These are phyloP conservation scores for Leucosticte australis DNA, from an alignment of 2,113 vertebrate species.

Conservation along the genomic window DNA sequence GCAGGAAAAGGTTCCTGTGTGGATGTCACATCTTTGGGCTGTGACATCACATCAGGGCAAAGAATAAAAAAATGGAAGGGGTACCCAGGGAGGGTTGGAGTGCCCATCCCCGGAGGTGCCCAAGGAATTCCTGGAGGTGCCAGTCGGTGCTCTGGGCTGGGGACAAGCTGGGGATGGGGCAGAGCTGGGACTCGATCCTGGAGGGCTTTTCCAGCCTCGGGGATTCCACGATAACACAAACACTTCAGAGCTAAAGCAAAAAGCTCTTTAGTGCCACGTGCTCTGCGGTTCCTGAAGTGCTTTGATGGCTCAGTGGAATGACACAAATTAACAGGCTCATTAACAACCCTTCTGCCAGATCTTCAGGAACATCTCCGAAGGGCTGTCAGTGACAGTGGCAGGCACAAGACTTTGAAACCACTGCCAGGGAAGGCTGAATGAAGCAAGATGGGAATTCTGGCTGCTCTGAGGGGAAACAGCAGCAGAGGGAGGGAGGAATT, in stretches of 20 bases:
- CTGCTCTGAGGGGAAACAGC: neutral
- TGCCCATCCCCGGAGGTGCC: neutral
- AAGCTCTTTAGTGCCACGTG: neutral
- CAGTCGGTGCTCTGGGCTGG: neutral
- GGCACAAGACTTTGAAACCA: neutral
- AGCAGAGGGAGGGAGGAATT: neutral
- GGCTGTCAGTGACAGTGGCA: neutral
- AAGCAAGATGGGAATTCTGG: neutral
- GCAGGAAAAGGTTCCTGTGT: neutral
- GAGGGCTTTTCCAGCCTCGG: neutral
- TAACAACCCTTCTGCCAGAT: neutral
- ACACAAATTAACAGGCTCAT: neutral
- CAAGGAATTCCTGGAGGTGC: neutral
- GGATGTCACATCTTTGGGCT: neutral
- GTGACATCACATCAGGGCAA: neutral
- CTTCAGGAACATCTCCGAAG: neutral
- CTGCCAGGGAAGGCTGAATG: neutral
- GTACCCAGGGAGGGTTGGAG: neutral
- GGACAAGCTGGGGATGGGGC: neutral
- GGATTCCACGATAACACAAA: rapidly evolving
- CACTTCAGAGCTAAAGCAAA: neutral
- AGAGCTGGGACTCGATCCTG: neutral
- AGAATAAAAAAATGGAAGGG: neutral
- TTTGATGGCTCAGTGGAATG: neutral
- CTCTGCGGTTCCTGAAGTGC: neutral